Evolutionary conservation across 2,113 vertebrate species (phyloP).

Genomic region (Serinus canaria): DNA sequence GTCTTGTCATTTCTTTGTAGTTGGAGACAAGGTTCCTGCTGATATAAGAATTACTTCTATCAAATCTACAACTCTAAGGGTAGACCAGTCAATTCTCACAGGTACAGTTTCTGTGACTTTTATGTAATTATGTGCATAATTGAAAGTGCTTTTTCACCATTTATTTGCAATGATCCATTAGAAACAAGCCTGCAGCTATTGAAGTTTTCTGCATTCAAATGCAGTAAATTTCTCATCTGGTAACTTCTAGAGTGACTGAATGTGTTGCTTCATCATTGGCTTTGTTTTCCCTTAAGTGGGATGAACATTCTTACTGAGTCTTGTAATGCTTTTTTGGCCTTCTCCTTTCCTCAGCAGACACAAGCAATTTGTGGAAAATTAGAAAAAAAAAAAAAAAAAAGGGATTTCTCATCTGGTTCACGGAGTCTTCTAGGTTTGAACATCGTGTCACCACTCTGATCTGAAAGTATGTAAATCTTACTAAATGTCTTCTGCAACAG

Average conservation of each 20-base stretch:
- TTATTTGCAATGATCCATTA: not conserved
- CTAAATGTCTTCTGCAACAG: not conserved
- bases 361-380: not conserved
- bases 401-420: not conserved
- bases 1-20: slow-evolving; percentile 65
- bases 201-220: not conserved
- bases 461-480: not conserved
- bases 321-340: not conserved
- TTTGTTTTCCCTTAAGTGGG: not conserved
- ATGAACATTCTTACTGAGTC: not conserved
- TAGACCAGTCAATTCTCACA: slow-evolving; percentile 98
- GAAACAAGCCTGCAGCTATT: not conserved
- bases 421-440: not conserved
- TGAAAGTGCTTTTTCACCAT: not conserved
- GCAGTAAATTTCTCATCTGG: not conserved
- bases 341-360: not conserved
- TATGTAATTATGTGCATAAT: not conserved
- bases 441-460: not conserved
- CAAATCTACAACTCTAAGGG: slow-evolving; percentile 95
- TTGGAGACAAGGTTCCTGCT: slow-evolving; percentile 98
- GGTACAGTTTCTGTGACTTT: slow-evolving; percentile 72
- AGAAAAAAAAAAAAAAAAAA: not conserved
- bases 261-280: not conserved
- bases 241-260: not conserved
- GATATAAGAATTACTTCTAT: slow-evolving; percentile 96